Conservation (phyloP, 2,888 invertebrate species). For the Metellina segmentata region DNA sequence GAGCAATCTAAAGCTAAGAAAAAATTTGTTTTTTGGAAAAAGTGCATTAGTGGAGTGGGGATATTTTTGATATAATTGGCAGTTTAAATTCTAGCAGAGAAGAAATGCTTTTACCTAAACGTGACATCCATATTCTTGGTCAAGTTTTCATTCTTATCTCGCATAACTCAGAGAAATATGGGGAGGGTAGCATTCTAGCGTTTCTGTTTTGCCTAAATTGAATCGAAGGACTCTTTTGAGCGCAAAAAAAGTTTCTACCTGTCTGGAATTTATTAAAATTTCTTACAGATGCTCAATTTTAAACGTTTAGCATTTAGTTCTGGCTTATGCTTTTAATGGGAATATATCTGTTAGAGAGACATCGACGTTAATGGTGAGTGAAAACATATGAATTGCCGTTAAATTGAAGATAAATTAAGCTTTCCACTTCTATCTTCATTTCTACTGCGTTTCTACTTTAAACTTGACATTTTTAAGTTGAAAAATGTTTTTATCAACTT, state of each 20-base stretch:
- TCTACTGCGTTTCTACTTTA: too few relatives aligned
- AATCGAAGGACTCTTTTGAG: neutral
- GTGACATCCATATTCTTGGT: slow-evolving; percentile 19
- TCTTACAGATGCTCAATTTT: neutral
- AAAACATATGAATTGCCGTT: too few relatives aligned
- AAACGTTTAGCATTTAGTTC: too few relatives aligned
- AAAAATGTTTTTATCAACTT: too few relatives aligned
- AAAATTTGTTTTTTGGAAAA: neutral
- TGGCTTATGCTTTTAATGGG: too few relatives aligned
- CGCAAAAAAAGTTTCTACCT: neutral
- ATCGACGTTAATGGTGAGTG: too few relatives aligned
- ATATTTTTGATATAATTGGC: neutral
- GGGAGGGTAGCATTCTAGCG: neutral
- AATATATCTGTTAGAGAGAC: too few relatives aligned
- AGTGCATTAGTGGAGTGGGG: neutral
- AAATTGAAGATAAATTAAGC: too few relatives aligned
- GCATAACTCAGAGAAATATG: neutral
- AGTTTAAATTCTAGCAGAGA: slow-evolving; percentile 7
- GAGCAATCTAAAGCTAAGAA: neutral
- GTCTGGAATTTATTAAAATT: neutral
- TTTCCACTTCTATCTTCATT: too few relatives aligned
- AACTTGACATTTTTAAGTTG: too few relatives aligned
- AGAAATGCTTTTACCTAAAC: slow-evolving; percentile 3
- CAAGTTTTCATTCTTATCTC: neutral
- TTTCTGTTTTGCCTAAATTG: neutral